phyloP scores from a whole-genome alignment of 2,797 vertebrate species.

The Aulostomus chinensis region DNA sequence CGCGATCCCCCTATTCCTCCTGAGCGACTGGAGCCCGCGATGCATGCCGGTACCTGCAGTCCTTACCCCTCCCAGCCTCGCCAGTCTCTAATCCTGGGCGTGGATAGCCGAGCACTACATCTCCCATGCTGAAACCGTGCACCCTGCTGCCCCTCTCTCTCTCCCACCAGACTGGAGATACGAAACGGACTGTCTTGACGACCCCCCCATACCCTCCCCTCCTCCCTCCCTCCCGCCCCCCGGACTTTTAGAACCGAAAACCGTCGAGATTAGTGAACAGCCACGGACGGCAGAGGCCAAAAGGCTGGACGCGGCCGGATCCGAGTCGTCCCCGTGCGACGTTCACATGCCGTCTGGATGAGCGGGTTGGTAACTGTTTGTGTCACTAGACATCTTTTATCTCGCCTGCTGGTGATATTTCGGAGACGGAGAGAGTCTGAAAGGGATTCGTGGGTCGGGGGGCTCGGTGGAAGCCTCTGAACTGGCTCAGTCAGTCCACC shows the following conservation, averaged over 20 bases:
- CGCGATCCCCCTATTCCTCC: constrained; percentile 81
- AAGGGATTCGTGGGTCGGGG: constrained; percentile 58
- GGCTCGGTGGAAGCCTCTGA: constrained; percentile 61
- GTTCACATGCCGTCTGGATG: constrained; percentile 75
- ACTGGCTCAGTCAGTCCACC: constrained; percentile 57
- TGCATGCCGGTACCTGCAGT: constrained; percentile 85
- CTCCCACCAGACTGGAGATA: constrained; percentile 83
- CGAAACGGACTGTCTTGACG: constrained; percentile 84
- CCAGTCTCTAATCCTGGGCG: constrained; percentile 70
- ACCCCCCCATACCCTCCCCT: constrained; percentile 59
- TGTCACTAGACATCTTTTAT: constrained; percentile 78
- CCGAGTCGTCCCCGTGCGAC: constrained; percentile 66
- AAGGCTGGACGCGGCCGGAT: constrained; percentile 68
- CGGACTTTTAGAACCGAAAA: constrained; percentile 85
- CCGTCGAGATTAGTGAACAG: constrained; percentile 82
- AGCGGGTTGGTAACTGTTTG: constrained; percentile 81
- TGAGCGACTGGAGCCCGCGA: constrained; percentile 82
- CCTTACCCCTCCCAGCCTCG: constrained; percentile 75
- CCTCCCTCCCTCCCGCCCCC: constrained; percentile 49
- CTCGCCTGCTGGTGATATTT: constrained; percentile 69
- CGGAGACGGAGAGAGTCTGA: constrained; percentile 1
- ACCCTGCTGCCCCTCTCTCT: constrained; percentile 74
- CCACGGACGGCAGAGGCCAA: constrained; percentile 68
- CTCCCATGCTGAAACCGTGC: constrained; percentile 69
- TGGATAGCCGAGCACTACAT: constrained; percentile 75